These are phyloP conservation scores for Trichogramma dendrolimi DNA, from an alignment of 2,888 invertebrate genomes.

Conservation along the genomic window DNA sequence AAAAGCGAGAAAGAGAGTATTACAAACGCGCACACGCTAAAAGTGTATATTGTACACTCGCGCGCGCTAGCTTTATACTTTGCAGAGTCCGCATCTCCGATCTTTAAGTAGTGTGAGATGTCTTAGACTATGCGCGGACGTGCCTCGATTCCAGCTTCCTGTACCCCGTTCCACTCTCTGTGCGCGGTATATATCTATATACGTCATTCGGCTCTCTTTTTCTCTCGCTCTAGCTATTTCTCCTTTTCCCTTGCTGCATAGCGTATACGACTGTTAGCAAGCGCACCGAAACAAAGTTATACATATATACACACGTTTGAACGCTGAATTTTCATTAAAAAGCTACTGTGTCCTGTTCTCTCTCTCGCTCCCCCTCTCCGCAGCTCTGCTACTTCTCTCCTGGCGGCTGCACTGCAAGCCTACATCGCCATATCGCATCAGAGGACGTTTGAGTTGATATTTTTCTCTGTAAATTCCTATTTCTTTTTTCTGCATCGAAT, in stretches of 20 bases:
- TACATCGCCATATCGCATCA: too few species aligned
- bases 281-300: slow-evolving; percentile 17
- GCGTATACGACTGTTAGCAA: slow-evolving; percentile 10
- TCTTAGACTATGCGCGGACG: too few species aligned
- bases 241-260: too few species aligned
- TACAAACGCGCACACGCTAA: slow-evolving; percentile 11
- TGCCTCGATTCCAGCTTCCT: too few species aligned
- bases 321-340: slow-evolving; percentile 27
- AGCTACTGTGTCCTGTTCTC: background rate
- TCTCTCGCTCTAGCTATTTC: too few species aligned
- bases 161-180: too few species aligned
- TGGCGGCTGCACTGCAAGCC: too few species aligned
- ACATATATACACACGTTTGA: slow-evolving; percentile 14
- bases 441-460: too few species aligned
- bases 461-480: too few species aligned
- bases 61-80: background rate
- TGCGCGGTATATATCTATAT: too few species aligned
- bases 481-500: too few species aligned
- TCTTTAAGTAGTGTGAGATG: slow-evolving; percentile 21
- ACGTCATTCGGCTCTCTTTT: too few species aligned
- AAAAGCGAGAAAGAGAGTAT: slow-evolving; percentile 19
- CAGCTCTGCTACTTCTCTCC: background rate
- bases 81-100: slow-evolving; percentile 19
- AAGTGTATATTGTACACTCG: background rate
- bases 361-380: background rate